phyloP scores from a whole-genome alignment of 2,113 vertebrate genomes.

The Excalfactoria chinensis region DNA sequence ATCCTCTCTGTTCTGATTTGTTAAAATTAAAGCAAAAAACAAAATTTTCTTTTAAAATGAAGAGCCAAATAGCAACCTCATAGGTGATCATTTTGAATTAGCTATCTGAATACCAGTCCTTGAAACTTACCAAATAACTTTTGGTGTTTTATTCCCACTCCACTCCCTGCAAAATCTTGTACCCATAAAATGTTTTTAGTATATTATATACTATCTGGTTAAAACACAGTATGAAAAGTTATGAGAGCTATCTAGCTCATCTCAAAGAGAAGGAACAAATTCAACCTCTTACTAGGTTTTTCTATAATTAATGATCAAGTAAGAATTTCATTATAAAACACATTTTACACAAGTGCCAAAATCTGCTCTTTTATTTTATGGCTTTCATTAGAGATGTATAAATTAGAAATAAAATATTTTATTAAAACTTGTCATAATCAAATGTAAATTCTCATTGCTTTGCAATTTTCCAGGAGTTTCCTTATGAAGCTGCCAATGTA shows the following conservation, averaged over 20 bases:
- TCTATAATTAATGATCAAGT: background rate
- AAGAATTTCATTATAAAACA: background rate
- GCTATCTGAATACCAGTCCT: background rate
- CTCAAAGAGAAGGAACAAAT: background rate
- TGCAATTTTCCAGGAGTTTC: background rate
- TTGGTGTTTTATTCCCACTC: background rate
- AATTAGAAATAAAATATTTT: background rate
- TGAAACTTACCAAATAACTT: background rate
- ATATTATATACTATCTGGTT: background rate
- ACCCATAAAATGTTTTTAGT: background rate
- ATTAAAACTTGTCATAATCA: background rate
- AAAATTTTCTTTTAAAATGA: background rate
- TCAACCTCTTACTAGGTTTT: background rate
- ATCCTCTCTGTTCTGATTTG: background rate
- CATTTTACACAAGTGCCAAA: background rate
- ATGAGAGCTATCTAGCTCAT: background rate
- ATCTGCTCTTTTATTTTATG: background rate
- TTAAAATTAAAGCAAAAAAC: background rate
- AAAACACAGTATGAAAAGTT: background rate
- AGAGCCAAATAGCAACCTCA: background rate
- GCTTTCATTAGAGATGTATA: background rate
- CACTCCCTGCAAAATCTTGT: background rate
- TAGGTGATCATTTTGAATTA: background rate
- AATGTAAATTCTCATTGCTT: background rate
- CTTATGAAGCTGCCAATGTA: background rate